A percentile compares a stretch with the other conserved stretches of the same genome.
Evolutionary conservation across 2,797 vertebrate species (phyloP).

Genomic region (Petrocephalus schoutedeni): DNA sequence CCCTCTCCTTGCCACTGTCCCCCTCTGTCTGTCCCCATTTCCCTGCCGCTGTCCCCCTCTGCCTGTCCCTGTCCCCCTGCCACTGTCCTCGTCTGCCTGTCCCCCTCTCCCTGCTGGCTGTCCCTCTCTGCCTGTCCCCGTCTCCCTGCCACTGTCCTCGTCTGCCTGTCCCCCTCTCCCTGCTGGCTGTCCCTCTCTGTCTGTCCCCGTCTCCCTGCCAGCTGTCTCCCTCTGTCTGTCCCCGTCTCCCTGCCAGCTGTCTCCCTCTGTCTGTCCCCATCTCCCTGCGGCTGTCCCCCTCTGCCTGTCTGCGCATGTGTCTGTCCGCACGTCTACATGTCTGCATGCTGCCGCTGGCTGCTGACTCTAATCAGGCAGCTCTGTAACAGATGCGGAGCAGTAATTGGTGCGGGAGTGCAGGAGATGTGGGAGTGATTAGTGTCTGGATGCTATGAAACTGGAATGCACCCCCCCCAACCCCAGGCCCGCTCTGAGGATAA

Average conservation of each 20-base stretch:
- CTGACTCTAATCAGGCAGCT: neutral
- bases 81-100: too few species aligned
- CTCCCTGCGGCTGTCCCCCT: neutral
- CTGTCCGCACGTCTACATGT: neutral
- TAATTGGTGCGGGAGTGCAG: slow-evolving; percentile 7
- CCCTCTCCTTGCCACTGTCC: too few species aligned
- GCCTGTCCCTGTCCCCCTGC: too few species aligned
- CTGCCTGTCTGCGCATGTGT: neutral
- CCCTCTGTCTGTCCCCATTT: too few species aligned
- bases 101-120: too few species aligned
- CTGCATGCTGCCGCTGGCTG: neutral
- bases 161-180: too few species aligned
- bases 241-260: too few species aligned
- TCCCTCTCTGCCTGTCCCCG: too few species aligned
- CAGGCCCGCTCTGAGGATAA: slow-evolving; percentile 8
- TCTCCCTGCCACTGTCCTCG: too few species aligned
- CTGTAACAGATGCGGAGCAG: neutral
- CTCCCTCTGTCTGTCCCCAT: too few species aligned
- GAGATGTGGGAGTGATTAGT: slow-evolving; percentile 15
- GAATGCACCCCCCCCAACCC: neutral
- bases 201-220: neutral
- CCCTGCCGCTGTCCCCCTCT: too few species aligned
- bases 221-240: too few species aligned
- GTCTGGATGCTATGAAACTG: slow-evolving; percentile 9
- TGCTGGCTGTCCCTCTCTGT: neutral